Evolutionary conservation across 2,797 vertebrate genomes (phyloP).

Genomic region (Falco berigora): DNA sequence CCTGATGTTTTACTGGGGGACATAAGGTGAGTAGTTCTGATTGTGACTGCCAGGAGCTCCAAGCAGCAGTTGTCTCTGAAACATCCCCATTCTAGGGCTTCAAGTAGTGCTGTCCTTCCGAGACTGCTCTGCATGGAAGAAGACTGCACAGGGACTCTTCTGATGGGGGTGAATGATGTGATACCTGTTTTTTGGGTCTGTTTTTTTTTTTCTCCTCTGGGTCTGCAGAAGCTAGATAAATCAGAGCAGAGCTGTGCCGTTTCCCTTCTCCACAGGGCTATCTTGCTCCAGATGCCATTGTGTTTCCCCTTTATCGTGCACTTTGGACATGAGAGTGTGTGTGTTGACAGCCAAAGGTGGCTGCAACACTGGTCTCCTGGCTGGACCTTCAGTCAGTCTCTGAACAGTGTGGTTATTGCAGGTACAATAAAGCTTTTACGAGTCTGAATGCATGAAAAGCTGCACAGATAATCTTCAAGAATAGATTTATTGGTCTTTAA

Average conservation of each 20-base stretch:
- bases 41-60: background rate
- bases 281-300: background rate
- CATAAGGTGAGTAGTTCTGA: background rate
- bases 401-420: accelerated
- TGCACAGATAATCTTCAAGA: background rate
- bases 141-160: background rate
- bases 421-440: background rate
- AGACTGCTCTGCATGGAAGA: background rate
- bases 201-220: background rate
- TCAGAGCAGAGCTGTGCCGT: background rate
- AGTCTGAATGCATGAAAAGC: background rate
- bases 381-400: background rate
- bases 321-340: background rate
- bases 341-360: background rate
- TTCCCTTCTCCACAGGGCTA: background rate
- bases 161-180: background rate
- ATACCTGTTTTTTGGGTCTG: background rate
- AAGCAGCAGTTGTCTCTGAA: background rate
- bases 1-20: background rate
- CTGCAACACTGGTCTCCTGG: background rate
- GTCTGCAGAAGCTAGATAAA: background rate
- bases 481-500: background rate
- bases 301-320: background rate
- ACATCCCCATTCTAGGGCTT: background rate
- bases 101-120: background rate